Conservation (phyloP, 2,797 vertebrate genomes). For the Mycteria americana region DNA sequence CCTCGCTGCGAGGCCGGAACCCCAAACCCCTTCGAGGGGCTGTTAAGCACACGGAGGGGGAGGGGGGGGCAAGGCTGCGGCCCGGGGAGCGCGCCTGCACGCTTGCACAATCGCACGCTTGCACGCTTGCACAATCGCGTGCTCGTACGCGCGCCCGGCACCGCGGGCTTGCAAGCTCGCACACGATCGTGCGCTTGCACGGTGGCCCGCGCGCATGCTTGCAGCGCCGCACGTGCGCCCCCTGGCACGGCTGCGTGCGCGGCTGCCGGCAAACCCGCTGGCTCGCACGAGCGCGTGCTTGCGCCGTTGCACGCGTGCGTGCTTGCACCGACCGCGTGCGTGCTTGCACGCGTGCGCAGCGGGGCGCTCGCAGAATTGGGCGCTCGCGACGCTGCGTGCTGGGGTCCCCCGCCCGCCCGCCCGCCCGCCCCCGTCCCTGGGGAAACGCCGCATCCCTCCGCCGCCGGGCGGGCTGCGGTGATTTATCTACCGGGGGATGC, state of each 20-base stretch:
- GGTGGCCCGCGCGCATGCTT: rapidly evolving
- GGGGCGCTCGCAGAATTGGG: too few species aligned
- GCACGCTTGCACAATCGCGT: rapidly evolving
- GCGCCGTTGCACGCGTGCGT: background rate
- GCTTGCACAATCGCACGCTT: background rate
- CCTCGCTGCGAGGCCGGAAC: background rate
- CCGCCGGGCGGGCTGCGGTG: background rate
- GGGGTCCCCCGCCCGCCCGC: too few species aligned
- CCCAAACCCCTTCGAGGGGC: background rate
- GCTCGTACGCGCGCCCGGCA: too few species aligned
- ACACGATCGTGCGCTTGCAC: rapidly evolving
- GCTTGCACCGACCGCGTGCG: rapidly evolving
- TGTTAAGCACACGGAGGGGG: too few species aligned
- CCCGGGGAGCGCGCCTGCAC: background rate
- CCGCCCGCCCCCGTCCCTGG: background rate
- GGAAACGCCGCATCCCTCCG: background rate
- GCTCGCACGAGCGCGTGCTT: background rate
- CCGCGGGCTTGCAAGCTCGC: background rate
- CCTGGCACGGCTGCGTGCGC: rapidly evolving
- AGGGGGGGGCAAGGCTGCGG: too few species aligned
- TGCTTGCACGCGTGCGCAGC: background rate
- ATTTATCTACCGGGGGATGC: background rate
- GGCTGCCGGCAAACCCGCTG: too few species aligned
- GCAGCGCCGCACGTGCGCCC: too few species aligned
- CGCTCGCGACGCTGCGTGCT: too few species aligned